Percentiles rank a stretch among this genome's conserved stretches.
phyloP scores from a whole-genome alignment of 2,888 invertebrate genomes.

The Sinodicranocentrus sp. region DNA sequence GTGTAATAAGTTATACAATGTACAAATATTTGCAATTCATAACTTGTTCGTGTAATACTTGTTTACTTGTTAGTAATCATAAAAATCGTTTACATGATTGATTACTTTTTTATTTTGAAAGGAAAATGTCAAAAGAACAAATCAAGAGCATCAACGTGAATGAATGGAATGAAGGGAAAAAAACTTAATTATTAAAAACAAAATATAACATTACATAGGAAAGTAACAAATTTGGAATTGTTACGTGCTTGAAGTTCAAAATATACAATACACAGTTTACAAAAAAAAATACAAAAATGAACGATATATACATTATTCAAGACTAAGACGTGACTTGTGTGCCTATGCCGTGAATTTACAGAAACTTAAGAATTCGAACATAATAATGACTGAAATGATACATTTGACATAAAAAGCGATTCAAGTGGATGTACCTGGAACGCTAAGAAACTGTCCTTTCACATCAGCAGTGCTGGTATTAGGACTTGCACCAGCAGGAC shows the following conservation, averaged over 20 bases:
- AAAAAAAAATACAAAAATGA: no score
- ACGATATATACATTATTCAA: background rate
- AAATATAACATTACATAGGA: no score
- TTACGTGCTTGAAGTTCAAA: background rate
- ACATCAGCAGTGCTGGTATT: slow-evolving; percentile 80
- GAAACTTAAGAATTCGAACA: background rate
- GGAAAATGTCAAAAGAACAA: background rate
- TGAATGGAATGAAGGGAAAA: no score
- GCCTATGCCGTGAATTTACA: slow-evolving; percentile 5
- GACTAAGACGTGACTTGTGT: slow-evolving; percentile 1
- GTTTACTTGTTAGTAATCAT: no score
- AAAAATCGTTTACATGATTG: background rate
- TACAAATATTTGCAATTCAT: no score
- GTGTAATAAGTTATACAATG: no score
- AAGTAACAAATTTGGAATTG: no score
- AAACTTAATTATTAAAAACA: no score
- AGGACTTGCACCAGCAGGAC: slow-evolving; percentile 73
- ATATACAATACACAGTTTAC: slow-evolving; percentile 3
- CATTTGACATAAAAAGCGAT: slow-evolving; percentile 55
- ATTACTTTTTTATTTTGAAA: background rate
- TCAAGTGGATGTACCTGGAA: slow-evolving; percentile 79
- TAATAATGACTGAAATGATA: slow-evolving; percentile 63
- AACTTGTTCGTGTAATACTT: no score
- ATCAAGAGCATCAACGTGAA: no score
- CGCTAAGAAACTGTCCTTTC: slow-evolving; percentile 82